These are phyloP conservation scores for Apodemus speciosus DNA, from an alignment of 2,113 vertebrate genomes.

Conservation along the genomic window DNA sequence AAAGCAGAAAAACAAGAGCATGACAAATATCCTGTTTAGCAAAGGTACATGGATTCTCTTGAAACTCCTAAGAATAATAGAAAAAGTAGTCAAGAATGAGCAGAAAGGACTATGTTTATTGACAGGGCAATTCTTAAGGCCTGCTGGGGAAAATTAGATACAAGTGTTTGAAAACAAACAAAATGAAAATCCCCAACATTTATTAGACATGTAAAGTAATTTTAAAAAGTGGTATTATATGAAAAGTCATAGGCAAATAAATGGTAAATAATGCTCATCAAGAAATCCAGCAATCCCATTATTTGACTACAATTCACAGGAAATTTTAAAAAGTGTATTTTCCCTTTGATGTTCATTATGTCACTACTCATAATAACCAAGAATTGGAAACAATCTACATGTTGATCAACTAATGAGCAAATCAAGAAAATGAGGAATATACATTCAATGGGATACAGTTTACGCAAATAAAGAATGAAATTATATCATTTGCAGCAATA, in stretches of 20 bases:
- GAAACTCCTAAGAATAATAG: not conserved
- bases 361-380: not conserved
- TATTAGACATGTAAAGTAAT: not conserved
- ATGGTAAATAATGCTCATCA: not conserved
- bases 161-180: not conserved
- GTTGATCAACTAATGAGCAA: not conserved
- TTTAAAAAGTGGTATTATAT: not conserved
- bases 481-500: not conserved
- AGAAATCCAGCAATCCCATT: not conserved
- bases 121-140: not conserved
- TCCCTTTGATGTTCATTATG: not conserved
- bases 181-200: not conserved
- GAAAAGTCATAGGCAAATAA: slow-evolving; percentile 20
- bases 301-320: not conserved
- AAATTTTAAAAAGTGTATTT: not conserved
- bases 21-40: not conserved
- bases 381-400: not conserved
- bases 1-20: not conserved
- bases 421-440: not conserved
- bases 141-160: not conserved
- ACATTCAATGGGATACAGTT: not conserved
- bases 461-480: not conserved
- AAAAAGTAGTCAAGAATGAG: not conserved
- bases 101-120: not conserved
- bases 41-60: not conserved